A percentile compares a stretch with the other conserved stretches of the same genome.
Conservation (phyloP, 1,140 invertebrate genomes). For the Sminthurides bifidus region DNA sequence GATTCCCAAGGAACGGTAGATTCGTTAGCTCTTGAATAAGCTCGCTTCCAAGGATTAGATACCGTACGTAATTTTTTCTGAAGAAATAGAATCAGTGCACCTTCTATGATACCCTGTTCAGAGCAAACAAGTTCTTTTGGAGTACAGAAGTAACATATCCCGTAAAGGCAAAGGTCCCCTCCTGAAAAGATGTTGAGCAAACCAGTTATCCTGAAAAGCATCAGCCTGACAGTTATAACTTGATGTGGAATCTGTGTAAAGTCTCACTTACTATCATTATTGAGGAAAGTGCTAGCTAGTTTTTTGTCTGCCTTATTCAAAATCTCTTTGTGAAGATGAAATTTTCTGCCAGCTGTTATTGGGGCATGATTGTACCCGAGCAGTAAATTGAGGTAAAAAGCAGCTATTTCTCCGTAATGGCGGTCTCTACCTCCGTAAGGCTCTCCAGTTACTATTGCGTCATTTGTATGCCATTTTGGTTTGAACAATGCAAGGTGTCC, state of each 20-base stretch:
- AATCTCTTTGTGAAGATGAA: slow-evolving; percentile 64
- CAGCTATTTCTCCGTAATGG: slow-evolving; percentile 87
- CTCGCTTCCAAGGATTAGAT: slow-evolving; percentile 77
- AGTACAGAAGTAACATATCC: slow-evolving; percentile 78
- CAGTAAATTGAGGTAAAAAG: slow-evolving; percentile 75
- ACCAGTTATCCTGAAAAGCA: too few relatives aligned
- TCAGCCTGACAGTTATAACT: too few relatives aligned
- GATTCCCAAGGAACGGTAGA: slow-evolving; percentile 45
- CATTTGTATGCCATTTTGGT: slow-evolving; percentile 71
- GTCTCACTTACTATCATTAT: slow-evolving; percentile 33
- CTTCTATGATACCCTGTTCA: slow-evolving; percentile 52
- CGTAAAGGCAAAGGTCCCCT: slow-evolving; percentile 62
- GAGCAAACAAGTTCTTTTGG: slow-evolving; percentile 68
- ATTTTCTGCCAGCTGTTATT: slow-evolving; percentile 59
- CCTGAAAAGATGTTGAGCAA: too few relatives aligned
- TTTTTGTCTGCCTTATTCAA: slow-evolving; percentile 52
- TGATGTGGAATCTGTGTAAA: neutral
- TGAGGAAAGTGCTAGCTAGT: slow-evolving; percentile 49
- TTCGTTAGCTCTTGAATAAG: slow-evolving; percentile 66
- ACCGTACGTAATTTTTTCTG: slow-evolving; percentile 54
- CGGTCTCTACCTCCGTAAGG: slow-evolving; percentile 81
- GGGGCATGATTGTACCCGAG: slow-evolving; percentile 66
- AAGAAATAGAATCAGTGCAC: slow-evolving; percentile 71
- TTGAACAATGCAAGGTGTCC: slow-evolving; percentile 75
- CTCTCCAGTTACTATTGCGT: slow-evolving; percentile 55